Percentiles rank a stretch among this genome's conserved stretches.
These are phyloP conservation scores for Saimiri boliviensis DNA, from an alignment of 2,113 vertebrate genomes.

Conservation along the genomic window DNA sequence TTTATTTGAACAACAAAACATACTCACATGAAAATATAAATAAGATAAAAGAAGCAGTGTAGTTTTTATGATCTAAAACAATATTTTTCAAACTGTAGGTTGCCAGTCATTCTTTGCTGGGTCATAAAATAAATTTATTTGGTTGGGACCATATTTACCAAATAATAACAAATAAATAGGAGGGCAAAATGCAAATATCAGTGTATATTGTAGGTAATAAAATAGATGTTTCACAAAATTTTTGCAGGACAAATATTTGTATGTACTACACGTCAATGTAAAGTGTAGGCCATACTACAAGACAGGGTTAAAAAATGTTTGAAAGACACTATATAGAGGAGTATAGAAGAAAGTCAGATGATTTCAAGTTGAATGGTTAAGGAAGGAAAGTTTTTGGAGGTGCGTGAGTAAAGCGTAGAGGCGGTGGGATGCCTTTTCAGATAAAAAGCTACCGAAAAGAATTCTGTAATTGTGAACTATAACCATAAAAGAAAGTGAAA, in stretches of 20 bases:
- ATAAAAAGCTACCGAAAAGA: not conserved
- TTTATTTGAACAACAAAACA: not conserved
- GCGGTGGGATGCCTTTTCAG: not conserved
- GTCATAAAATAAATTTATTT: constrained; percentile 22
- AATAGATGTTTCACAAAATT: not conserved
- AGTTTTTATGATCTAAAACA: not conserved
- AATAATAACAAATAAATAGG: not conserved
- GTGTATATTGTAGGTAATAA: not conserved
- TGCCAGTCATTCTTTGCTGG: not conserved
- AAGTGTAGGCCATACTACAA: not conserved
- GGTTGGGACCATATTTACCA: not conserved
- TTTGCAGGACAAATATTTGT: not conserved
- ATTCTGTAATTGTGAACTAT: not conserved
- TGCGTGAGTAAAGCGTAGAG: not conserved
- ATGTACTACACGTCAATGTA: not conserved
- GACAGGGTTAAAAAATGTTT: not conserved
- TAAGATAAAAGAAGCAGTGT: not conserved
- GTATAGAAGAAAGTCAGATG: not conserved
- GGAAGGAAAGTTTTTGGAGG: not conserved
- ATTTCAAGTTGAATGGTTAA: not conserved
- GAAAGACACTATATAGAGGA: not conserved
- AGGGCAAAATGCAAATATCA: not conserved
- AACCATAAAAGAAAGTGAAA: not conserved
- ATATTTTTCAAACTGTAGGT: not conserved
- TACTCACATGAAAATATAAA: not conserved